Evolutionary conservation across 2,113 vertebrate species (phyloP).

Genomic region (Lasiurus cinereus): DNA sequence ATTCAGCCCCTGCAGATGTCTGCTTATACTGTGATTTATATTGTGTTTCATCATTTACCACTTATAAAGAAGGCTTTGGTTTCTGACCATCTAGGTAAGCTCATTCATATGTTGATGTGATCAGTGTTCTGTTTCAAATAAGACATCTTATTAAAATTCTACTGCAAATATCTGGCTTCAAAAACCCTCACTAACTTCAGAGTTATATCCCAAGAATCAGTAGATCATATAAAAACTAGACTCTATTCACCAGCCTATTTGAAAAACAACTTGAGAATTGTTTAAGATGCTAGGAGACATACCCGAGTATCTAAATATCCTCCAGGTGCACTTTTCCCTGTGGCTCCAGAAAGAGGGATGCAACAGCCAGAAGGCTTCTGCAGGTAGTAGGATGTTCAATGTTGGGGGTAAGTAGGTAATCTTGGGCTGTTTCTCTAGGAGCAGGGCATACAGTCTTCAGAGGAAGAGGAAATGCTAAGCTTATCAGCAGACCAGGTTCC

Average conservation of each 20-base stretch:
- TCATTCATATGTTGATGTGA: neutral
- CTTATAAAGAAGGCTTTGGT: neutral
- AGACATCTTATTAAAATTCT: neutral
- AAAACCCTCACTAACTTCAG: neutral
- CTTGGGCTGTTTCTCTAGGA: neutral
- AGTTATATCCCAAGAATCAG: neutral
- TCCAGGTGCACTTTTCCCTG: neutral
- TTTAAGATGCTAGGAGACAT: neutral
- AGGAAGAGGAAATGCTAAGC: neutral
- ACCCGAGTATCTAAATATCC: neutral
- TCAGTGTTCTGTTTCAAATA: constrained; percentile 27
- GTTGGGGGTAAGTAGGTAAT: neutral
- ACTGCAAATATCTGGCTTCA: neutral
- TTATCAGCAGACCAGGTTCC: neutral
- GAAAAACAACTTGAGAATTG: neutral
- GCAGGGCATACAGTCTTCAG: neutral
- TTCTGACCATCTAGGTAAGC: neutral
- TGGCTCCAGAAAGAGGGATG: neutral
- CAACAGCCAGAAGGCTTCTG: neutral
- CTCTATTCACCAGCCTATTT: neutral
- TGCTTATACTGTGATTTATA: neutral
- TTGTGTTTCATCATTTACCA: neutral
- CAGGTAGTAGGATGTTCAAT: neutral
- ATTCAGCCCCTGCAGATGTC: neutral
- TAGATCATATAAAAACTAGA: neutral